phyloP scores from a whole-genome alignment of 2,888 invertebrate species.

The Monochamus alternatus region DNA sequence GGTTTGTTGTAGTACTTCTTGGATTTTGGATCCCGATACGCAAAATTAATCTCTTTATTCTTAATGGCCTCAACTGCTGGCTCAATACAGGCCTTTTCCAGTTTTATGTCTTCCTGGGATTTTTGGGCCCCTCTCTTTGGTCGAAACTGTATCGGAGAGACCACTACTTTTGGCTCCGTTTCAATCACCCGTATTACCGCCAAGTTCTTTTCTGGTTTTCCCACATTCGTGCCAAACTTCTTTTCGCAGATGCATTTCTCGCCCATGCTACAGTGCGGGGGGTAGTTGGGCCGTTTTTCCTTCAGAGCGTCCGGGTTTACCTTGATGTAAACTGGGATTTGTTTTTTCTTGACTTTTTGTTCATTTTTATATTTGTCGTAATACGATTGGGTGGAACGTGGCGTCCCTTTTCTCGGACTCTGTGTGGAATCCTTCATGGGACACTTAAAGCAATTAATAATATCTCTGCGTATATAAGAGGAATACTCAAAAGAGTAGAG shows the following conservation, averaged over 20 bases:
- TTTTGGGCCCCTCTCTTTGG: neutral
- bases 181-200: neutral
- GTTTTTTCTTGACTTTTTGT: constrained; percentile 26
- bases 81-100: neutral
- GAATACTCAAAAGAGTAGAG: constrained; percentile 55
- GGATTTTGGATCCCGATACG: neutral
- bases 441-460: constrained; percentile 52
- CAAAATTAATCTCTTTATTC: neutral
- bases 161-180: neutral
- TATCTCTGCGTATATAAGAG: constrained; percentile 54
- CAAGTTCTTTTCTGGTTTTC: neutral
- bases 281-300: constrained; percentile 26
- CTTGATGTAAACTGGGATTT: constrained; percentile 48
- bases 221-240: constrained; percentile 4
- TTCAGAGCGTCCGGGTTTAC: constrained; percentile 38
- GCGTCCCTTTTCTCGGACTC: constrained; percentile 41
- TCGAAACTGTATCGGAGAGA: too few relatives aligned
- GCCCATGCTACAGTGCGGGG: constrained; percentile 29
- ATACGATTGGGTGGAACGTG: constrained; percentile 27
- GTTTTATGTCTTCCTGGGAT: neutral
- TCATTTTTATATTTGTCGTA: constrained; percentile 15
- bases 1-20: neutral
- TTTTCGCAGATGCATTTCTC: constrained; percentile 37
- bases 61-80: neutral
- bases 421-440: constrained; percentile 47